A percentile compares a stretch with the other conserved stretches of the same genome.
Evolutionary conservation across 2,797 vertebrate species (phyloP).

Genomic region (Podarcis siculus): DNA sequence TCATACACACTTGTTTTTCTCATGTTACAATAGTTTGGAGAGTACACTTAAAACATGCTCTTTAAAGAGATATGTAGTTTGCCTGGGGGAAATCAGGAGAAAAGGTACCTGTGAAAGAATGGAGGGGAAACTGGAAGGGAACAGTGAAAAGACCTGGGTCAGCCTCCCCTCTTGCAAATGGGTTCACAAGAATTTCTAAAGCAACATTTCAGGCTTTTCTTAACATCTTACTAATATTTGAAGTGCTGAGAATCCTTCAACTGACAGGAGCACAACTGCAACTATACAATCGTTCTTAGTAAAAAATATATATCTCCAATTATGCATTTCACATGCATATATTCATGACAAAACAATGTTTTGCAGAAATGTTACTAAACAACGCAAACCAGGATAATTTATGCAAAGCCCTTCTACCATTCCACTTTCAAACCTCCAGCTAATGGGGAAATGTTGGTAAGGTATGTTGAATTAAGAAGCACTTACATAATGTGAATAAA

Average conservation of each 20-base stretch:
- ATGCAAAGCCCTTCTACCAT: constrained; percentile 42
- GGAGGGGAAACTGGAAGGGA: neutral
- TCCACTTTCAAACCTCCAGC: constrained; percentile 41
- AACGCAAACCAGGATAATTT: constrained; percentile 46
- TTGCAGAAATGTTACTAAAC: constrained; percentile 59
- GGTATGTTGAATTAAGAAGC: constrained; percentile 44
- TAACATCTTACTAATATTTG: neutral
- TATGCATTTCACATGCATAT: constrained; percentile 33
- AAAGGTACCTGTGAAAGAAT: neutral
- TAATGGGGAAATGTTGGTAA: constrained; percentile 42
- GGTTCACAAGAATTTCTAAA: too few species aligned
- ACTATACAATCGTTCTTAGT: constrained; percentile 29
- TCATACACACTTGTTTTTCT: neutral
- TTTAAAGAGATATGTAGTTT: neutral
- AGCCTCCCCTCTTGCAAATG: neutral
- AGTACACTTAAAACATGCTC: neutral
- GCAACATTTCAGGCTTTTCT: constrained; percentile 9
- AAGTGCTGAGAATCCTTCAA: constrained; percentile 40
- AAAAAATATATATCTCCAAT: constrained; percentile 19
- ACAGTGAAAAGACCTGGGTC: too few species aligned
- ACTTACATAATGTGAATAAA: constrained; percentile 45
- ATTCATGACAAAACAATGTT: constrained; percentile 50
- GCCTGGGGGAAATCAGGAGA: neutral
- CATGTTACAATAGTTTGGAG: neutral
- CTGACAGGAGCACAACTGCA: constrained; percentile 36